These are phyloP conservation scores for Dermolepida albohirtum DNA, from an alignment of 2,888 invertebrate species.

Conservation along the genomic window DNA sequence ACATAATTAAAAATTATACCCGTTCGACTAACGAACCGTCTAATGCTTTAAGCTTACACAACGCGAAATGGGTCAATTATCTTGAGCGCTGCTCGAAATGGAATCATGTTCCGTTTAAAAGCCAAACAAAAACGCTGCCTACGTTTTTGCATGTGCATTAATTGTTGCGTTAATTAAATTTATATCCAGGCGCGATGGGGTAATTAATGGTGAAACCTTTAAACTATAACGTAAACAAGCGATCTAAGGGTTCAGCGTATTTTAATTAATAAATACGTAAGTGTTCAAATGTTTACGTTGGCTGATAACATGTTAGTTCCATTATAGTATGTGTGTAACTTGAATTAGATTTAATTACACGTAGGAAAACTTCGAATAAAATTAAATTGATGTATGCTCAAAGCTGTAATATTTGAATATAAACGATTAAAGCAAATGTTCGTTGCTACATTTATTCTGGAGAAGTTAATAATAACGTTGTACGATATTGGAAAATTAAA, in stretches of 20 bases:
- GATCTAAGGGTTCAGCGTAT: conserved; percentile 9
- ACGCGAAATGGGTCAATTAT: conserved; percentile 10
- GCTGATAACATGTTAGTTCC: not conserved
- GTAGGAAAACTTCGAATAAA: too few relatives aligned
- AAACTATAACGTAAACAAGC: conserved; percentile 8
- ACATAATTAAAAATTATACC: conserved; percentile 5
- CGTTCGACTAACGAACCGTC: conserved; percentile 10
- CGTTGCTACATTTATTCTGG: too few relatives aligned
- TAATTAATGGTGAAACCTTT: conserved; percentile 26
- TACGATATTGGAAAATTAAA: too few relatives aligned
- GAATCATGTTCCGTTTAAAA: conserved; percentile 25
- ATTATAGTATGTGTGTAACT: too few relatives aligned
- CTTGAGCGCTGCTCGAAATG: conserved; percentile 7
- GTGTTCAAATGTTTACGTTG: conserved; percentile 17
- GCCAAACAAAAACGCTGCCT: conserved; percentile 19
- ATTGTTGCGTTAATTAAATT: conserved; percentile 23
- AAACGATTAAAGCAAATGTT: too few relatives aligned
- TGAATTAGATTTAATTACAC: too few relatives aligned
- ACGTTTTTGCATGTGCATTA: conserved; percentile 18
- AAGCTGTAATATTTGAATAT: too few relatives aligned
- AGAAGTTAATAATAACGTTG: too few relatives aligned
- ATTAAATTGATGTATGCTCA: too few relatives aligned
- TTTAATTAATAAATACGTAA: conserved; percentile 19
- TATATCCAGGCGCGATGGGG: conserved; percentile 11
- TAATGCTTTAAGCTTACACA: conserved; percentile 10